Evolutionary conservation across 2,797 vertebrate genomes (phyloP).

Genomic region (Chloroceryle amazona): DNA sequence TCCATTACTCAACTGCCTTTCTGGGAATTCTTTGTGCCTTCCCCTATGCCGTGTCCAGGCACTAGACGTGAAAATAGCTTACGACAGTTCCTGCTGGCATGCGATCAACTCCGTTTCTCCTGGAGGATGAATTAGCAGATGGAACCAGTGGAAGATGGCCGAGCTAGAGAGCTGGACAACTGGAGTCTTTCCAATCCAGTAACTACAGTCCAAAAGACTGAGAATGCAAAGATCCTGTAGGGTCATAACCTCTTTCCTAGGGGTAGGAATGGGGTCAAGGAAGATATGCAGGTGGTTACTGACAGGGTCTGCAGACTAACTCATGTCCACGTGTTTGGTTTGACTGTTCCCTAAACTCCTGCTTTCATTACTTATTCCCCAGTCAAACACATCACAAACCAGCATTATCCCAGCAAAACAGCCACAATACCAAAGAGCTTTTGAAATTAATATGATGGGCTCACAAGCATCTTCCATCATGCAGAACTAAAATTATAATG

Average conservation of each 20-base stretch:
- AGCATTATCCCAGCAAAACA: background rate
- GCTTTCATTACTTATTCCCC: background rate
- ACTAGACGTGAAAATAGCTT: background rate
- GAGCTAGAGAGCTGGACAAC: constrained; percentile 1
- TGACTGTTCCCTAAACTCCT: background rate
- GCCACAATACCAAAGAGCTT: background rate
- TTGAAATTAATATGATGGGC: background rate
- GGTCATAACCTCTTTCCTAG: background rate
- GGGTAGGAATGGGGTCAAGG: background rate
- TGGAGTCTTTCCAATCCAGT: constrained; percentile 2
- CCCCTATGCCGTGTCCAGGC: background rate
- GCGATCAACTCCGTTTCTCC: background rate
- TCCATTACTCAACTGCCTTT: background rate
- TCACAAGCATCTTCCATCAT: fast-evolving
- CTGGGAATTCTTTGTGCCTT: background rate
- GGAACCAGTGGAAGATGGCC: background rate
- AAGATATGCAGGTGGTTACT: background rate
- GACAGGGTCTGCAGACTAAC: background rate
- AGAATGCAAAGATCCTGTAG: background rate
- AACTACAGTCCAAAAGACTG: background rate
- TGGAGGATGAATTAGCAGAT: constrained; percentile 5
- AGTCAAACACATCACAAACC: background rate
- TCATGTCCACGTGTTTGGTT: background rate
- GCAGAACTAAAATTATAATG: constrained; percentile 5
- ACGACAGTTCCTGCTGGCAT: constrained; percentile 22